Percentiles rank a stretch among this genome's conserved stretches.
Evolutionary conservation across 2,888 invertebrate genomes (phyloP).

Genomic region (Drosophila subsilvestris): DNA sequence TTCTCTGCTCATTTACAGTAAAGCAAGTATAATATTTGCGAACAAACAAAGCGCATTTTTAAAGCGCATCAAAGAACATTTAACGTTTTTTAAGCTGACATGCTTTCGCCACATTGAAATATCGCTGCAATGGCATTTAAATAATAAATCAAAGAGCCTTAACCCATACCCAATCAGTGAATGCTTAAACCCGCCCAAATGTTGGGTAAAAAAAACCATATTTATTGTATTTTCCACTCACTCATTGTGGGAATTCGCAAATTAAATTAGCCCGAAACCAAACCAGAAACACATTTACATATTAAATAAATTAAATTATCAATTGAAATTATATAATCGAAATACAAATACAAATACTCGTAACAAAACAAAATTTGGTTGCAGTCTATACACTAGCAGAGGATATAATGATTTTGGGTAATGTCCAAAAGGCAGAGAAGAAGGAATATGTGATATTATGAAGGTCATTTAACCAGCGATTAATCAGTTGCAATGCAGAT

Average conservation of each 20-base stretch:
- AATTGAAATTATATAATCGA: slow-evolving; percentile 43
- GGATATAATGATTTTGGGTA: not conserved
- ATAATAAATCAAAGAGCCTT: slow-evolving; percentile 37
- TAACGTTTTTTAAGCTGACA: slow-evolving; percentile 7
- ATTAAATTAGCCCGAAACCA: slow-evolving; percentile 42
- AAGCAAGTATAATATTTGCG: too few species aligned
- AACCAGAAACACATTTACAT: slow-evolving; percentile 35
- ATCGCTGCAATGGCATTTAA: slow-evolving; percentile 13
- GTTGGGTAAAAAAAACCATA: slow-evolving; percentile 11
- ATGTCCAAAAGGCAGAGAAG: not conserved
- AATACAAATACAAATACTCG: slow-evolving; percentile 37
- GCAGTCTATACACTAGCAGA: not conserved
- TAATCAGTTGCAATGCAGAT: too few species aligned
- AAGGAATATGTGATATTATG: not conserved
- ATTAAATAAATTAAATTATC: slow-evolving; percentile 43
- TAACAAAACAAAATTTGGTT: slow-evolving; percentile 31
- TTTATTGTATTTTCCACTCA: slow-evolving; percentile 26
- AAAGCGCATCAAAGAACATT: slow-evolving; percentile 1
- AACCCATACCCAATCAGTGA: slow-evolving; percentile 15
- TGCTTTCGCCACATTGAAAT: not conserved
- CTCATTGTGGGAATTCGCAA: slow-evolving; percentile 22
- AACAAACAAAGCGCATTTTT: not conserved
- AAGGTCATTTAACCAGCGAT: too few species aligned
- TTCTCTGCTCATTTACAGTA: too few species aligned
- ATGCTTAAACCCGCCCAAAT: too few species aligned